Percentiles rank a stretch among this genome's conserved stretches.
These are phyloP conservation scores for Prenolepis imparis DNA, from an alignment of 2,888 invertebrate genomes.

Conservation along the genomic window DNA sequence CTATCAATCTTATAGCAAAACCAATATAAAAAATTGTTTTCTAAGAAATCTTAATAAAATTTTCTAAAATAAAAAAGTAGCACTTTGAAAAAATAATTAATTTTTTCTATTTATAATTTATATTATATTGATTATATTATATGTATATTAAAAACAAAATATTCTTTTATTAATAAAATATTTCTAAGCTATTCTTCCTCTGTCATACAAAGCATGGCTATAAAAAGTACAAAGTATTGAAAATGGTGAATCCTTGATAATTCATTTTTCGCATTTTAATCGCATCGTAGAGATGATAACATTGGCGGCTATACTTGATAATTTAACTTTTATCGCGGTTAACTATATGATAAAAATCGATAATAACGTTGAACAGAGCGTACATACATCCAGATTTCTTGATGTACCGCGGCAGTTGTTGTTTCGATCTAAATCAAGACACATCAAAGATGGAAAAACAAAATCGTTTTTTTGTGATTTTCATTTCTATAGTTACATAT, in stretches of 20 bases:
- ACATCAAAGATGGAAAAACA: conserved; percentile 11
- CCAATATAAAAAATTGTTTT: not conserved
- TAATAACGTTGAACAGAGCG: conserved; percentile 59
- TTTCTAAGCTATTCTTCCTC: not conserved
- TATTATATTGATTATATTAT: not conserved
- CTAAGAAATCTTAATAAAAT: not conserved
- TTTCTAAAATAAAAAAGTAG: not conserved
- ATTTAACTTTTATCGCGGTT: conserved; percentile 57
- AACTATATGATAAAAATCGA: conserved; percentile 10
- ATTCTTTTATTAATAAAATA: not conserved
- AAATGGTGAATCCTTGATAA: conserved; percentile 40
- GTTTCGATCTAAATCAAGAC: conserved; percentile 26
- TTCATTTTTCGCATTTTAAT: conserved; percentile 64
- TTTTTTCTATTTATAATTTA: not conserved
- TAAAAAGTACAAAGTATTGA: not conserved
- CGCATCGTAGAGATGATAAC: conserved; percentile 60
- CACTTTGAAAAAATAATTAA: not conserved
- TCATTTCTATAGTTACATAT: not conserved
- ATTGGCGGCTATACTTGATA: conserved; percentile 69
- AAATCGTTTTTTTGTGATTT: not conserved
- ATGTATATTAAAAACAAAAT: not conserved
- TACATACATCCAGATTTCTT: conserved; percentile 57
- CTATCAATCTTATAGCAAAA: not conserved
- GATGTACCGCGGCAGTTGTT: conserved; percentile 49
- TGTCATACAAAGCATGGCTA: not conserved